These are phyloP conservation scores for Drosophila fungiperda DNA, from an alignment of 2,888 invertebrate species.

Conservation along the genomic window DNA sequence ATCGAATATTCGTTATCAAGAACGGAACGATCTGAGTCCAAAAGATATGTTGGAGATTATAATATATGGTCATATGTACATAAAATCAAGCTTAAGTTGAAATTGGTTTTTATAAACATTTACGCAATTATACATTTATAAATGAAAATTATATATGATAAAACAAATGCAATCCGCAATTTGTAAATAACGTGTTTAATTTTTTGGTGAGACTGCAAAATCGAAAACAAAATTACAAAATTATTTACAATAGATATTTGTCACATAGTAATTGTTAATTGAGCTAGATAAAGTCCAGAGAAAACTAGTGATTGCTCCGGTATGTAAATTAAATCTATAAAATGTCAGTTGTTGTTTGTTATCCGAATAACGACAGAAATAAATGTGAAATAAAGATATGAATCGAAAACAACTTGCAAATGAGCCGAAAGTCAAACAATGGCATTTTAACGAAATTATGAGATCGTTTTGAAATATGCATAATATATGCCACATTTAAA, in stretches of 20 bases:
- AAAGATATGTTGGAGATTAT: neutral
- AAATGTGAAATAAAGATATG: constrained; percentile 5
- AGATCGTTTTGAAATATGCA: constrained; percentile 21
- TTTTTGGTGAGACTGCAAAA: neutral
- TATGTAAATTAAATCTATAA: neutral
- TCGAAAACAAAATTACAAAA: constrained; percentile 1
- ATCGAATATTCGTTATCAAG: neutral
- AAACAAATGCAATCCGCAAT: neutral
- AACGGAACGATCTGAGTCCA: neutral
- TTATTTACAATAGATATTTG: neutral
- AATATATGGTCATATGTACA: neutral
- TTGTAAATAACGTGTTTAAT: constrained; percentile 9
- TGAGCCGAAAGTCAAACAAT: constrained; percentile 18
- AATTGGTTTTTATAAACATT: neutral
- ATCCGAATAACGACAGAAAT: neutral
- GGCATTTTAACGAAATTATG: constrained; percentile 14
- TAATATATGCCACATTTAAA: constrained; percentile 14
- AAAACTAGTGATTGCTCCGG: neutral
- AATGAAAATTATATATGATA: neutral
- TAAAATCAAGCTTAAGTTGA: neutral
- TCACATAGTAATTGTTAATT: neutral
- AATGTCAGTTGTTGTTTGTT: neutral
- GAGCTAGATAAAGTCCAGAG: neutral
- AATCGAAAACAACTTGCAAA: constrained; percentile 28
- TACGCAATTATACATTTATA: neutral